These are phyloP conservation scores for Spea multiplicata DNA, from an alignment of 2,113 vertebrate genomes.

Conservation along the genomic window DNA sequence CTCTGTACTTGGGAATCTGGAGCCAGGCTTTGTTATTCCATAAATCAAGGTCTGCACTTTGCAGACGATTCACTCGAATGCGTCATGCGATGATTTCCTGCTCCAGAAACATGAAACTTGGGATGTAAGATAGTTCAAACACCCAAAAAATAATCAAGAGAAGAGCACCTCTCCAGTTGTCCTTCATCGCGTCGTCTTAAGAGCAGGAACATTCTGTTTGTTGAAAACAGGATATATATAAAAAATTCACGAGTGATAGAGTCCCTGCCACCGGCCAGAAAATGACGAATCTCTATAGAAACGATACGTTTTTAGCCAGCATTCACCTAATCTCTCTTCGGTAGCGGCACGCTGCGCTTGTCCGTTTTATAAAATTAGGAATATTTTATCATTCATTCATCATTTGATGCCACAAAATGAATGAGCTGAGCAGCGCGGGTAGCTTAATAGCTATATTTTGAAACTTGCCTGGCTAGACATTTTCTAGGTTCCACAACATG, in stretches of 20 bases:
- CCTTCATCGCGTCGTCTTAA: background rate
- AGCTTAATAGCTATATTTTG: too few species aligned
- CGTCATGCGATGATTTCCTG: background rate
- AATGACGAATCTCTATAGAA: background rate
- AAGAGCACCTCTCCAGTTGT: background rate
- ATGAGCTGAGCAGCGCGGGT: too few species aligned
- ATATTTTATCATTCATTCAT: too few species aligned
- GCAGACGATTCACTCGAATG: background rate
- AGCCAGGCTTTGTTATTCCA: background rate
- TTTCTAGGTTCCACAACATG: too few species aligned
- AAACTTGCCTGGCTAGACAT: too few species aligned
- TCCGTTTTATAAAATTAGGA: too few species aligned
- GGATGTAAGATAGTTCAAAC: background rate
- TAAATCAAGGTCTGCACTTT: background rate
- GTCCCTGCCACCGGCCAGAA: background rate
- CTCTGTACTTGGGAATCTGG: background rate
- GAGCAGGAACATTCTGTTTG: background rate
- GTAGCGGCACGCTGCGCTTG: too few species aligned
- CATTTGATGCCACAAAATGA: too few species aligned
- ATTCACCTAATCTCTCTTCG: too few species aligned
- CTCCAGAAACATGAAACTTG: background rate
- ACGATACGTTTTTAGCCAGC: too few species aligned
- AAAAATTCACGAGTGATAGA: background rate
- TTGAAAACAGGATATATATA: background rate
- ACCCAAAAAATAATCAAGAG: too few species aligned